Conservation (phyloP, 2,888 invertebrate genomes). For the Habrosyne pyritoides region DNA sequence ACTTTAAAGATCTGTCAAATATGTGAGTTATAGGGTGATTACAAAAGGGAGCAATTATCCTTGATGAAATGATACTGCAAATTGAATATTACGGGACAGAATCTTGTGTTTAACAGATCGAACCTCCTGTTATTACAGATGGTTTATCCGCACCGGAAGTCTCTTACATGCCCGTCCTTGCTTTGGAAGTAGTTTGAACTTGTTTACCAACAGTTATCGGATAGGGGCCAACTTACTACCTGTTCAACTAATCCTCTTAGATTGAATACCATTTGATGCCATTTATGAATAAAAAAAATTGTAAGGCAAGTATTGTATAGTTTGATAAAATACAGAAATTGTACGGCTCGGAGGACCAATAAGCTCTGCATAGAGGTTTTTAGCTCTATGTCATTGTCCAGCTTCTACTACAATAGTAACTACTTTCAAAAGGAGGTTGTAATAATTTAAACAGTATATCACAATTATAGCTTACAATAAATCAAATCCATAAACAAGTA, state of each 20-base stretch:
- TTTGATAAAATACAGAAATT: neutral
- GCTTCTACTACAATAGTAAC: neutral
- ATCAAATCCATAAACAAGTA: conserved; percentile 15
- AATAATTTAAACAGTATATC: conserved; percentile 5
- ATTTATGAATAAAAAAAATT: neutral
- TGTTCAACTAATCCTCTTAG: neutral
- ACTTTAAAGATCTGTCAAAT: too few relatives aligned
- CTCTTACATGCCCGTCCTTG: neutral
- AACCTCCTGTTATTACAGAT: neutral
- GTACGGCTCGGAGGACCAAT: neutral
- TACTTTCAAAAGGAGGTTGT: neutral
- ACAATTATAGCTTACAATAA: conserved; percentile 19
- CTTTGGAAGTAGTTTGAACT: neutral
- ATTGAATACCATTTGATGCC: neutral
- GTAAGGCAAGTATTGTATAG: neutral
- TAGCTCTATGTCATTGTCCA: neutral
- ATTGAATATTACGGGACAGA: neutral
- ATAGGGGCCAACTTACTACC: neutral
- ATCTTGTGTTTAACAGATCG: neutral
- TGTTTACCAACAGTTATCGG: conserved; percentile 1
- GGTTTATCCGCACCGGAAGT: neutral
- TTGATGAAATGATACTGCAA: neutral
- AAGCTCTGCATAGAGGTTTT: too few relatives aligned
- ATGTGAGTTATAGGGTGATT: too few relatives aligned
- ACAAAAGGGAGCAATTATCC: neutral